These are phyloP conservation scores for Nasalis larvatus DNA, from an alignment of 2,113 vertebrate species.

Conservation along the genomic window DNA sequence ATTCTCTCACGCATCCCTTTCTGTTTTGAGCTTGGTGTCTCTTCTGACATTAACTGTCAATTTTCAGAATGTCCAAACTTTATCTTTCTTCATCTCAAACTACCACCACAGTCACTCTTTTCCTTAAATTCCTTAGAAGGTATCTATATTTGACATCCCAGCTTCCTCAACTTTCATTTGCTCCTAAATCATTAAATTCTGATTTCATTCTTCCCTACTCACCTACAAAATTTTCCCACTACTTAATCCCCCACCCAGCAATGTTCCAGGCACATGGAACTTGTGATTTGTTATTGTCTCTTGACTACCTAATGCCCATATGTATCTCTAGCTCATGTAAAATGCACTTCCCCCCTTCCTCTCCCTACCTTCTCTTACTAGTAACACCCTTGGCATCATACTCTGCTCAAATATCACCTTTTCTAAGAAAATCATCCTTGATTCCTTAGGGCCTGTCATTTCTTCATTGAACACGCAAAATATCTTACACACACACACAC, in stretches of 20 bases:
- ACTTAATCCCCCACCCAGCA: not conserved
- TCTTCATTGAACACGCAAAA: not conserved
- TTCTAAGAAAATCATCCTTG: not conserved
- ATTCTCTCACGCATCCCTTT: not conserved
- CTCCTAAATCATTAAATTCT: not conserved
- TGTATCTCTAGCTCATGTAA: not conserved
- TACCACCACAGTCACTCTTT: not conserved
- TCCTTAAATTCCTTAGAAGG: not conserved
- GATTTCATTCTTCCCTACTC: not conserved
- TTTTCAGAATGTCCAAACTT: not conserved
- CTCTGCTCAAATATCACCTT: not conserved
- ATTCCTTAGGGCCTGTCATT: not conserved
- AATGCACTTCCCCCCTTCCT: not conserved
- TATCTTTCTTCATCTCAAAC: not conserved
- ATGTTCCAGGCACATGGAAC: not conserved
- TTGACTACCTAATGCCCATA: not conserved
- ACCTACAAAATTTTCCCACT: not conserved
- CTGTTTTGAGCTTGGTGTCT: not conserved
- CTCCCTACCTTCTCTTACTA: not conserved
- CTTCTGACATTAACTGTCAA: not conserved
- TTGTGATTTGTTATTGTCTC: not conserved
- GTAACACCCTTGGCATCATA: not conserved
- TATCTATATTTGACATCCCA: not conserved
- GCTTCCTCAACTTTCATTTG: not conserved
- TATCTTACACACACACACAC: not conserved